Evolutionary conservation across 2,888 invertebrate species (phyloP).

Genomic region (Antitype chi): DNA sequence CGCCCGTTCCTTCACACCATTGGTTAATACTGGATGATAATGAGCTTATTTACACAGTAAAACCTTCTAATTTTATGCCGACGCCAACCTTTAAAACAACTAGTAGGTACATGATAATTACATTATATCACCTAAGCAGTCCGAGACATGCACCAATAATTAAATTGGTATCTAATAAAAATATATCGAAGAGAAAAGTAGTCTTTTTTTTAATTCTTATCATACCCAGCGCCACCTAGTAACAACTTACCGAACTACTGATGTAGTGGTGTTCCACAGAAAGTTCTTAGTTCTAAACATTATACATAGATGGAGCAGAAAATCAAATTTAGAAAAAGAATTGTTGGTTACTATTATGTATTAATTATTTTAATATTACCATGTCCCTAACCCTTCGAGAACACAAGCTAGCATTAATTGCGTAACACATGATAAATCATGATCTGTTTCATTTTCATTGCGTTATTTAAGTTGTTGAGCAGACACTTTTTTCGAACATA

Average conservation of each 20-base stretch:
- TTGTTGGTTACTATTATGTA: not conserved
- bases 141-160: not conserved
- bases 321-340: not conserved
- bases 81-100: too few relatives aligned
- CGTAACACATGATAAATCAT: too few relatives aligned
- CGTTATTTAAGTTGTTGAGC: too few relatives aligned
- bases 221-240: constrained; percentile 25
- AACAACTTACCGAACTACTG: not conserved
- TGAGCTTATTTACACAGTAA: not conserved
- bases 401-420: too few relatives aligned
- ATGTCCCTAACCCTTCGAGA: not conserved
- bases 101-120: too few relatives aligned
- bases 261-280: too few relatives aligned
- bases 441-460: too few relatives aligned
- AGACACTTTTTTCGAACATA: too few relatives aligned
- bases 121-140: too few relatives aligned
- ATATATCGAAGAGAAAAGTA: not conserved
- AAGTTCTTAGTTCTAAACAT: not conserved
- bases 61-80: too few relatives aligned
- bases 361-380: not conserved
- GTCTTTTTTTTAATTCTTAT: not conserved
- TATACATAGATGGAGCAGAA: constrained; percentile 17
- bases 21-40: not conserved
- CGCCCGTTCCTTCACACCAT: not conserved
- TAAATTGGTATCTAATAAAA: too few relatives aligned